Conservation (phyloP, 2,888 invertebrate genomes). For the Hyalella azteca region DNA sequence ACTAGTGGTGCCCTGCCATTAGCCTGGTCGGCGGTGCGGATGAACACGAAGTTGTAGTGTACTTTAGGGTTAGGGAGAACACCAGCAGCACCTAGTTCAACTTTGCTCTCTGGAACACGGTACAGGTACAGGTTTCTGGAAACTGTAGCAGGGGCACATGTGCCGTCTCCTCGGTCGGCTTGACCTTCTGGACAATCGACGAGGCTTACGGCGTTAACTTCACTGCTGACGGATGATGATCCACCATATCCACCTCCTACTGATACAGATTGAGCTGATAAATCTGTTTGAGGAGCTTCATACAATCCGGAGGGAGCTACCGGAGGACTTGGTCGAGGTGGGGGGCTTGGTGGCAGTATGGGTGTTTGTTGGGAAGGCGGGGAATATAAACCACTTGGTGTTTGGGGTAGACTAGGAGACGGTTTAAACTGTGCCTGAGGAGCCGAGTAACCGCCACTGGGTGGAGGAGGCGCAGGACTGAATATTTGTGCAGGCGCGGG, state of each 20-base stretch:
- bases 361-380: neutral
- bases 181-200: conserved; percentile 35
- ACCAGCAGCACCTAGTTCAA: conserved; percentile 1
- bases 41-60: conserved; percentile 44
- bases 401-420: neutral
- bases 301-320: neutral
- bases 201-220: neutral
- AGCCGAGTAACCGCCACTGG: neutral
- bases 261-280: neutral
- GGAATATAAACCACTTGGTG: neutral
- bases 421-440: neutral
- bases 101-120: conserved; percentile 29
- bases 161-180: conserved; percentile 42
- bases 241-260: neutral
- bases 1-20: conserved; percentile 27
- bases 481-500: neutral
- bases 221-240: neutral
- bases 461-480: neutral
- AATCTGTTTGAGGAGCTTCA: neutral
- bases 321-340: neutral
- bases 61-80: conserved; percentile 44
- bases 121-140: conserved; percentile 40
- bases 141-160: conserved; percentile 40
- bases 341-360: neutral
- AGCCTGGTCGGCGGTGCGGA: conserved; percentile 38